Evolutionary conservation across 2,888 invertebrate genomes (phyloP).

Genomic region (Mantis religiosa): DNA sequence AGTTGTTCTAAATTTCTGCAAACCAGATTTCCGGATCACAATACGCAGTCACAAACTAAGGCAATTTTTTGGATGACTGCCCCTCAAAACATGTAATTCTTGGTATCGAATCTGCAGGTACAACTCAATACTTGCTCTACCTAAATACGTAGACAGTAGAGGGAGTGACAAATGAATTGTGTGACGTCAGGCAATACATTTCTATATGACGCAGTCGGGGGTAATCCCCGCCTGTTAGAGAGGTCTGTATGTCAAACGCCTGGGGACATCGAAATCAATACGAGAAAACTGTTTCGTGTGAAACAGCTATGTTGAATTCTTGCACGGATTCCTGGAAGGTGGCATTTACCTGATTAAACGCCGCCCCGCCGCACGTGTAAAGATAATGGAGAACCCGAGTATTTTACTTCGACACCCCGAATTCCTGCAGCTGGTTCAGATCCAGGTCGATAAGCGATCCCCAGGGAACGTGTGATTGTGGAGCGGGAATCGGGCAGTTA

Average conservation of each 20-base stretch:
- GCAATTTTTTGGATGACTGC: too few relatives aligned
- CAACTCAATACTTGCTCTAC: too few relatives aligned
- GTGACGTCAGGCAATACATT: too few relatives aligned
- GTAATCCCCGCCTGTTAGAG: neutral
- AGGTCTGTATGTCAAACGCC: neutral
- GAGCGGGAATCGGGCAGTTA: too few relatives aligned
- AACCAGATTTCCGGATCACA: too few relatives aligned
- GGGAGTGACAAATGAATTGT: too few relatives aligned
- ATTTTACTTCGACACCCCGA: neutral
- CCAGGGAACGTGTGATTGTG: neutral
- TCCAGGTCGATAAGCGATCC: neutral
- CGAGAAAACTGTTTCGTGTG: neutral
- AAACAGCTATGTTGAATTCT: neutral
- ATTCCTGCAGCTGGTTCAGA: neutral
- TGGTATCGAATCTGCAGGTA: too few relatives aligned
- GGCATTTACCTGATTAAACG: neutral
- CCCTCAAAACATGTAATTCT: too few relatives aligned
- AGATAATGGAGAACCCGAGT: neutral
- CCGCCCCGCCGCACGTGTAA: neutral
- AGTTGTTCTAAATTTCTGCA: too few relatives aligned
- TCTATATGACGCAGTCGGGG: too few relatives aligned
- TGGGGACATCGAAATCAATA: neutral
- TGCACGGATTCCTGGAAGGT: neutral
- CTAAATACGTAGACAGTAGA: too few relatives aligned
- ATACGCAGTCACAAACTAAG: too few relatives aligned